Evolutionary conservation across 1,140 invertebrate genomes (phyloP).

Genomic region (Oedothorax gibbosus): DNA sequence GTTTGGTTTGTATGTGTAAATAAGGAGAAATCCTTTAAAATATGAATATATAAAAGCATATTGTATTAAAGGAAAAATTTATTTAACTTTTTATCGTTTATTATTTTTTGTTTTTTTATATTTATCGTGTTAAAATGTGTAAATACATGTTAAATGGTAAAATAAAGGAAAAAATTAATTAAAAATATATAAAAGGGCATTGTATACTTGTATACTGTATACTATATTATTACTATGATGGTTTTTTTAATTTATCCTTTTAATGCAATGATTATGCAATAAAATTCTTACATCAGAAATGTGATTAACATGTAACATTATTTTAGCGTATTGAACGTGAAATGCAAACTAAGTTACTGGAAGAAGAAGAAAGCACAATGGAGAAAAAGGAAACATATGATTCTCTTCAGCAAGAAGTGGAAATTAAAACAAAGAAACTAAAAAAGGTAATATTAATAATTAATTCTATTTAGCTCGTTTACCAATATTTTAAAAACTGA

Average conservation of each 20-base stretch:
- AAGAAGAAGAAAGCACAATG: constrained; percentile 87
- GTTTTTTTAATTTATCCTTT: not conserved
- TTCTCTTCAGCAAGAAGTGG: constrained; percentile 90
- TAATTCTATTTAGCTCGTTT: not conserved
- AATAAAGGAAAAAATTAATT: not conserved
- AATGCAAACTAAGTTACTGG: constrained; percentile 87
- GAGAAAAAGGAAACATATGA: constrained; percentile 87
- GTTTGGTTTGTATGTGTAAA: no score
- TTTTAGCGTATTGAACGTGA: constrained; percentile 77
- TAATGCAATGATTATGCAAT: no score
- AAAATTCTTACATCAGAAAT: no score
- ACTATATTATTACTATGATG: not conserved
- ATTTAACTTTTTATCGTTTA: no score
- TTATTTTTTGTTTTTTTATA: no score
- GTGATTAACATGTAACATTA: not conserved
- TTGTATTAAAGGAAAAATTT: no score
- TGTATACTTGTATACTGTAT: not conserved
- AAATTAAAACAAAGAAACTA: constrained; percentile 89
- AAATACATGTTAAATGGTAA: no score
- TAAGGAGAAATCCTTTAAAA: no score
- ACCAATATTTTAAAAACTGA: no score
- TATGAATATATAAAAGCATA: no score
- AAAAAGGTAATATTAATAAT: constrained; percentile 71
- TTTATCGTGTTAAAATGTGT: no score
- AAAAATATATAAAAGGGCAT: not conserved